Base-by-base conservation (phyloP, 2,888 invertebrate genomes). In the Graphium colonna region DNA sequence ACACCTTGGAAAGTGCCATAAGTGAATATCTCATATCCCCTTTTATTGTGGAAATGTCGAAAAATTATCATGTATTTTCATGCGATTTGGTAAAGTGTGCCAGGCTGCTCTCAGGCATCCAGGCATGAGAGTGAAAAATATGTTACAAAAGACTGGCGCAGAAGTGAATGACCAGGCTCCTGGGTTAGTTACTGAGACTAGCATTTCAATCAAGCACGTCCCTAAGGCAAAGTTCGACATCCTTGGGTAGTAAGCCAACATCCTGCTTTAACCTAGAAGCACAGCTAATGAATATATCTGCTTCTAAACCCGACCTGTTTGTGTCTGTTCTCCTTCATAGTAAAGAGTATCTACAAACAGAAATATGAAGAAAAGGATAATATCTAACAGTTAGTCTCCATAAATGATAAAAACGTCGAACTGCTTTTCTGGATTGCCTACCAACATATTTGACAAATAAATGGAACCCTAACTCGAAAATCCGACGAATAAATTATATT, bases 111-210 rank as follows among this genome's bases (percentile, higher is more conserved):
- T 21, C 53, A 18, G 46, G 56, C 59, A 52, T 39, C 60, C 59
- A 58, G 63, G 60, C 58, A 42, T 15, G 39, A 21, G 40, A 43
- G 58, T 59, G 60, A 46, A 58, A 60, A 61, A 59, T 60, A 1
- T 52, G 56, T 17, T 55, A 62, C 60, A 55, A 60, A 57, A 58
- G 56, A 55, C 59, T 45, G n/a, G 28, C 17, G 18, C 41, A 51
- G 57, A 38, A n/a, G 59, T 53, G 44, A 42, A 39, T 42, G 31
- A 55, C 57, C n/a, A 59, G 58, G 56, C 58, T 21, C 31, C 52
- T 44, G 33, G 13, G 2, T 12, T 45, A 56, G 45, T 48, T 10
- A 47, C 46, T 49, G 0, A 40, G 51, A 40, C 51, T 48, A 31
- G 50, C 18, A 1, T 51, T 55, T 18, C 55, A 51, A 15, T 45